Evolutionary conservation across 2,888 invertebrate genomes (phyloP).

Genomic region (Erpobdella octoculata): DNA sequence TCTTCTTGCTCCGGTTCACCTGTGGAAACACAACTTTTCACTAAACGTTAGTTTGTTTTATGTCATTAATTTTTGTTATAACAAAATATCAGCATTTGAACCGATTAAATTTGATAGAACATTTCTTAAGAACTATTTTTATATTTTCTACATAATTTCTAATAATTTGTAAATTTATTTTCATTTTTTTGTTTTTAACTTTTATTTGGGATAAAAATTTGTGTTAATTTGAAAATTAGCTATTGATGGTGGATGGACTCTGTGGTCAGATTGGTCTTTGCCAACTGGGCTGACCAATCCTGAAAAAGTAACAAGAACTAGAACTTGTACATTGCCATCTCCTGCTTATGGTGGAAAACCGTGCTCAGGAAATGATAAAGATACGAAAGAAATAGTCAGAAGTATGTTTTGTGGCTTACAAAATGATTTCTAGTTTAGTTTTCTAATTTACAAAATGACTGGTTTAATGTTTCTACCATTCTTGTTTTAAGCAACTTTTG

Average conservation of each 20-base stretch:
- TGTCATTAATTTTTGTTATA: no score
- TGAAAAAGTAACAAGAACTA: slow-evolving; percentile 5
- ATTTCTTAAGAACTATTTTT: no score
- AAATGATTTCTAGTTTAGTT: not conserved
- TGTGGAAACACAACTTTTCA: slow-evolving; percentile 8
- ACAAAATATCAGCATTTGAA: no score
- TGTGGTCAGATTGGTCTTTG: slow-evolving; percentile 14
- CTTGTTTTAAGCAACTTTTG: not conserved
- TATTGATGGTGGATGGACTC: slow-evolving; percentile 21
- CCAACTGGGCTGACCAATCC: slow-evolving; percentile 14
- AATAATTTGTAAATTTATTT: no score
- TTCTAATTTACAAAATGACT: not conserved
- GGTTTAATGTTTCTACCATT: not conserved
- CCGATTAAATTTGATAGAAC: no score
- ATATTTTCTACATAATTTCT: no score
- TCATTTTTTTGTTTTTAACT: no score
- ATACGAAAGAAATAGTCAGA: slow-evolving; percentile 2
- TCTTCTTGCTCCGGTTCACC: slow-evolving; percentile 21
- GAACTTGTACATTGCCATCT: slow-evolving; percentile 8
- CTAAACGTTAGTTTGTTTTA: not conserved
- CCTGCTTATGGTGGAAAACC: slow-evolving; percentile 7
- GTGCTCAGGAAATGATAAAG: not conserved
- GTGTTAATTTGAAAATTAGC: not conserved
- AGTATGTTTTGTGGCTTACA: not conserved
- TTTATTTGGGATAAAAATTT: no score